A percentile compares a stretch with the other conserved stretches of the same genome.
Conservation (phyloP, 2,888 invertebrate genomes). For the Dorcus parallelipipedus region DNA sequence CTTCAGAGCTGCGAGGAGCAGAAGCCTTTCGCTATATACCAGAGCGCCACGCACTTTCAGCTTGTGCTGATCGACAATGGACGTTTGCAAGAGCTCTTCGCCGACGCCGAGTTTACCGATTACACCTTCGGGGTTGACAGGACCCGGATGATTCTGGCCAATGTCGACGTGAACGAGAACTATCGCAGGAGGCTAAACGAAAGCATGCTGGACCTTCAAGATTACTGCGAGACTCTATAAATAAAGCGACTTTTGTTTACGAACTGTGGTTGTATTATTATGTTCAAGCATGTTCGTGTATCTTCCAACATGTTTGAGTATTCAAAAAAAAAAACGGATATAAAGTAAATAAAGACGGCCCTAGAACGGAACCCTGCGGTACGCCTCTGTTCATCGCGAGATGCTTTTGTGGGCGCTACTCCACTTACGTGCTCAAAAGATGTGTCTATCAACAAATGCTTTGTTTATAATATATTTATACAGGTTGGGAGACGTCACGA, state of each 20-base stretch:
- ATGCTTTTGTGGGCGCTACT: no score
- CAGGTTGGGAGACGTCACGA: no score
- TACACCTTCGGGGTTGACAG: conserved; percentile 35
- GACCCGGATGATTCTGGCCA: conserved; percentile 30
- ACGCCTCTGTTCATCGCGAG: no score
- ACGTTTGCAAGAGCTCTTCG: conserved; percentile 29
- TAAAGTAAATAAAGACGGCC: no score
- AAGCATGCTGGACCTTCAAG: conserved; percentile 17
- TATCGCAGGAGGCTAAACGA: conserved; percentile 26
- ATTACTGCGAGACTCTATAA: conserved; percentile 18
- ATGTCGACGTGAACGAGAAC: conserved; percentile 30
- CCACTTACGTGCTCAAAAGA: no score
- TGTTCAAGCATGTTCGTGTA: no score
- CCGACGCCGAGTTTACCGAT: conserved; percentile 27
- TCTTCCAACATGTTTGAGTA: no score
- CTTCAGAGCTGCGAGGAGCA: conserved; percentile 39
- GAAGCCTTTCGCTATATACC: conserved; percentile 36
- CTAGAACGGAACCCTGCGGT: no score
- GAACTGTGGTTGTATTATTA: background rate
- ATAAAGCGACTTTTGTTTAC: background rate
- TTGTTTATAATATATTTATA: no score
- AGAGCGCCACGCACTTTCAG: conserved; percentile 37
- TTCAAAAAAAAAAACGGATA: no score
- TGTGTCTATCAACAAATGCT: no score
- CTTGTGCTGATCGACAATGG: conserved; percentile 32